phyloP scores from a whole-genome alignment of 37 sponge, comb jelly and placozoan genomes.

The Aplysina aerophoba region DNA sequence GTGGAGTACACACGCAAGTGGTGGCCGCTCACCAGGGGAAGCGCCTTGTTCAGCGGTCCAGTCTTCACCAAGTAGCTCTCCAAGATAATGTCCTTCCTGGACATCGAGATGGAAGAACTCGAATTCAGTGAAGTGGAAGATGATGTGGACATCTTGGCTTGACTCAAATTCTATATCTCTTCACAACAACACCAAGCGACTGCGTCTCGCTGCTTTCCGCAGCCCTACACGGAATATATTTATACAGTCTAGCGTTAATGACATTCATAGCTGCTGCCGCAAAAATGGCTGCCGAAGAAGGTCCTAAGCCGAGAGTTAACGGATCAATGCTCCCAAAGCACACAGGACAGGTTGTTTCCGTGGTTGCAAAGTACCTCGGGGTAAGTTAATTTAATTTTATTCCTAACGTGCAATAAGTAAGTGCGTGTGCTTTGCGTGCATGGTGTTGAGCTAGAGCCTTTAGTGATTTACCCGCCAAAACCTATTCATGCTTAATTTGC shows the following conservation, averaged over 20 bases:
- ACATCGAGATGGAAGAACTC: no score
- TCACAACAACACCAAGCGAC: background rate
- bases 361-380: conserved; percentile 67
- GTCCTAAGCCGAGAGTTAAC: conserved; percentile 68
- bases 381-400: conserved; percentile 34
- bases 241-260: background rate
- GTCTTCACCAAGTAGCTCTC: conserved; percentile 82
- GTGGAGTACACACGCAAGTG: background rate
- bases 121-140: background rate
- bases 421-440: no score
- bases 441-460: no score
- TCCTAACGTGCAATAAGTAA: background rate
- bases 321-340: conserved; percentile 68
- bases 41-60: conserved; percentile 63
- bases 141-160: conserved; percentile 15
- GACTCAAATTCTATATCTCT: background rate
- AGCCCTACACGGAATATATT: background rate
- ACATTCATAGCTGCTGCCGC: background rate
- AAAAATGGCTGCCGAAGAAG: conserved; percentile 4
- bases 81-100: conserved; percentile 47
- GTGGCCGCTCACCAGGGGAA: conserved; percentile 43
- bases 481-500: background rate
- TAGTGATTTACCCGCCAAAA: background rate
- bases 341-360: conserved; percentile 54
- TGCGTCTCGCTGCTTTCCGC: background rate